phyloP scores from a whole-genome alignment of 2,888 invertebrate genomes.

The Cactoblastis cactorum region DNA sequence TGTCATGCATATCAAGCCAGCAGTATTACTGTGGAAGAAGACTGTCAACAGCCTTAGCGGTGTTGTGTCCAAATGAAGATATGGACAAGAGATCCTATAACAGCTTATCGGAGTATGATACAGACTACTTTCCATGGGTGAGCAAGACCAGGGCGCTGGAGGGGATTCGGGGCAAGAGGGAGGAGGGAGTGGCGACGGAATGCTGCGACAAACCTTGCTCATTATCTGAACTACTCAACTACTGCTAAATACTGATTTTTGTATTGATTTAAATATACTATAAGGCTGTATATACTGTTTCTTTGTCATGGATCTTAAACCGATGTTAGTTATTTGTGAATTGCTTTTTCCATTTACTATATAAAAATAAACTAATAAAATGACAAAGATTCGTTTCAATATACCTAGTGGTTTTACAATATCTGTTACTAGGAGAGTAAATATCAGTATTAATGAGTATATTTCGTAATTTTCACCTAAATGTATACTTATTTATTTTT shows the following conservation, averaged over 20 bases:
- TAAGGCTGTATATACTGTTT: background rate
- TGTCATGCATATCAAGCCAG: background rate
- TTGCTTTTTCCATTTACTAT: background rate
- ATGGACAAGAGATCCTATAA: slow-evolving; percentile 1
- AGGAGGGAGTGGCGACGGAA: slow-evolving; percentile 6
- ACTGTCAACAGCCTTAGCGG: background rate
- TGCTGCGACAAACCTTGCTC: slow-evolving; percentile 11
- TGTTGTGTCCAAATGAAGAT: slow-evolving; percentile 4
- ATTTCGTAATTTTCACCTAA: too few species aligned
- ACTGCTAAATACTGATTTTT: background rate
- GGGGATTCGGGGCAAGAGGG: background rate
- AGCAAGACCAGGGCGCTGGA: background rate
- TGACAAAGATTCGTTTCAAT: too few species aligned
- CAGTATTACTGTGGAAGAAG: slow-evolving; percentile 7
- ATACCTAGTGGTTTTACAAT: too few species aligned
- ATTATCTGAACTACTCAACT: background rate
- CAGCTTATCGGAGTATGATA: background rate
- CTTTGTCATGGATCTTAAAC: background rate
- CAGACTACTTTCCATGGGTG: background rate
- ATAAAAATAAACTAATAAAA: background rate
- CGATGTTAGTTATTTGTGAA: background rate
- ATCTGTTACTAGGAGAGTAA: too few species aligned
- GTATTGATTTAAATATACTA: background rate
- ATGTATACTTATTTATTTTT: too few species aligned
- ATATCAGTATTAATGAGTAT: too few species aligned